These are phyloP conservation scores for Macrocentrus cingulum DNA, from an alignment of 1,140 invertebrate genomes.

Conservation along the genomic window DNA sequence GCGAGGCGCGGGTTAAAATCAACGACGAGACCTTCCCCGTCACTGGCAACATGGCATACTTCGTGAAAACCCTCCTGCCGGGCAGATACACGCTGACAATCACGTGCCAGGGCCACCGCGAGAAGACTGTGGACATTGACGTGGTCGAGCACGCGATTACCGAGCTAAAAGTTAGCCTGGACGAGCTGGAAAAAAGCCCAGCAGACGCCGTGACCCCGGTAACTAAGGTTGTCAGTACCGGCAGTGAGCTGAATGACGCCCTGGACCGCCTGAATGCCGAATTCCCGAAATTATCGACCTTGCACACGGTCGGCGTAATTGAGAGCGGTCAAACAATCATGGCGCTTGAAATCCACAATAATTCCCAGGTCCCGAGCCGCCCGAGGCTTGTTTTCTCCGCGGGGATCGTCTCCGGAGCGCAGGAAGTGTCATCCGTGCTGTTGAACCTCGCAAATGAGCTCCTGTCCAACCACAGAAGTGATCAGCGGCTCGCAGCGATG, in stretches of 20 bases:
- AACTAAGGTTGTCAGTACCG: constrained; percentile 12
- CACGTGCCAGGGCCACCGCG: constrained; percentile 62
- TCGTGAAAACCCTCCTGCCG: constrained; percentile 68
- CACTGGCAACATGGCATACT: constrained; percentile 68
- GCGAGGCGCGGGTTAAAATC: constrained; percentile 71
- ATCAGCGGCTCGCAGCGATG: constrained; percentile 36
- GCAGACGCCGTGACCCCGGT: no score
- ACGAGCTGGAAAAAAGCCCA: constrained; percentile 8
- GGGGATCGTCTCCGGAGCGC: constrained; percentile 41
- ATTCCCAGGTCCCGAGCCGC: constrained; percentile 29
- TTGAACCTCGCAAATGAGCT: constrained; percentile 44
- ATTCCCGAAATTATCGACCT: constrained; percentile 41
- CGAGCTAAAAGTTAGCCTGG: constrained; percentile 42
- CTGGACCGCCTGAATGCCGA: constrained; percentile 44
- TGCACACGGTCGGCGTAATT: constrained; percentile 42
- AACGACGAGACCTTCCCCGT: constrained; percentile 64
- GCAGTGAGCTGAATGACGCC: constrained; percentile 37
- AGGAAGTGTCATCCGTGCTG: constrained; percentile 45
- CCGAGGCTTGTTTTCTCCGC: constrained; percentile 48
- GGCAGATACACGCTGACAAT: constrained; percentile 66
- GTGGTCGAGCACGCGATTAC: constrained; percentile 49
- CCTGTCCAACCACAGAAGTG: constrained; percentile 39
- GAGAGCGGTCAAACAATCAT: constrained; percentile 35
- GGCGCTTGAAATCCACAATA: constrained; percentile 43
- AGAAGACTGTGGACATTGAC: constrained; percentile 49